Evolutionary conservation across 2,888 invertebrate genomes (phyloP), one percentile per base, ranked within the genome.

Genomic region (Tanypteryx hageni): DNA sequence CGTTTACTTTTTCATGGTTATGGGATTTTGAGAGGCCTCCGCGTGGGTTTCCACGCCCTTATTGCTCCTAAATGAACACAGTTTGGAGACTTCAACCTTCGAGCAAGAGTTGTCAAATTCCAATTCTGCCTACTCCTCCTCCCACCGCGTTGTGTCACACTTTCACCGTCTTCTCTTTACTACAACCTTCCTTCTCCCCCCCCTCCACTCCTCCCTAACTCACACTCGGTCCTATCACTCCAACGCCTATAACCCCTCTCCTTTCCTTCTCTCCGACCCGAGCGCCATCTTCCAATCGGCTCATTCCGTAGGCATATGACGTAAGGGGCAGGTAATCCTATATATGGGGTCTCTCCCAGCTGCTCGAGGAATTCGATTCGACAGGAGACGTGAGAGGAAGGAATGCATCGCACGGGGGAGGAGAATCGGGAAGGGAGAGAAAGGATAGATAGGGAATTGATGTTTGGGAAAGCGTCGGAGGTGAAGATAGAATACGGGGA

Each of bases 271-370:
- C n/a, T n/a, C n/a, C n/a, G n/a, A n/a, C n/a, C n/a, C 16, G 61
- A 64, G 64, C 64, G n/a, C 64, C 64, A 64, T 64, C 64, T 64
- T 3, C 76, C 16, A n/a, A 22, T 76, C 27, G 76, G 27, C 22
- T 76, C 76, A 76, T 76, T 76, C 22, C 22, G n/a, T n/a, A 76
- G 27, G 64, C 64, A 64, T n/a, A 18, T n/a, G 64, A n/a, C n/a
- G 64, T n/a, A 64, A 64, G 76, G n/a, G n/a, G 76, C 76, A 76
- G 76, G 76, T 76, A 76, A 76, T 76, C 76, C 76, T 76, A 76
- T 76, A 76, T 22, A 44, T 44, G 44, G 44, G 44, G 5, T 44
- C 44, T 44, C 44, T 27, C 27, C 22, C 22, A 76, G 76, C 7
- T 22, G 68, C 5, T 44, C 44, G 13, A 68, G 76, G 22, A 27